Base-by-base conservation (phyloP, 2,113 vertebrate genomes). In the Microtus richardsoni region DNA sequence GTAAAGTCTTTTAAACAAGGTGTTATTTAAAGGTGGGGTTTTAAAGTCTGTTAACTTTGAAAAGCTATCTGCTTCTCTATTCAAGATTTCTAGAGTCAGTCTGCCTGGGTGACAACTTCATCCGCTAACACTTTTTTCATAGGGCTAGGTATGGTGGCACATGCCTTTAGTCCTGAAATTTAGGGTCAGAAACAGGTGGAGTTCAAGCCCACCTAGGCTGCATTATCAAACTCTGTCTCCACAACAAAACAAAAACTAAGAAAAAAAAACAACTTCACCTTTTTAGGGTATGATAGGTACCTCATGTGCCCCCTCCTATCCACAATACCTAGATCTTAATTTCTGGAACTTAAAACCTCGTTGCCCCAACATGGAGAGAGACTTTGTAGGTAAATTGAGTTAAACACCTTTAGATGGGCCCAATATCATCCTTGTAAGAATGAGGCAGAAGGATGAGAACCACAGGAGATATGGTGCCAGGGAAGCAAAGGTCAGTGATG, bases 1-100 rank as follows among this genome's bases (percentile, higher is more conserved):
- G 41, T 49, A 19, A 11, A 47, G 39, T 86, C 30, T 92, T 93
- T 80, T 54, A 97, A 96, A n/a, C 11, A 93, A 89, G 52, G 7
- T 24, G 26, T 91, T 28, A 60, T 62, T 84, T 93, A 89, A 93
- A 95, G 36, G 33, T 88, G 30, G 11, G 12, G 75, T 82, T 93
- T 74, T 44, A 47, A 28, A 77, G 96, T 71, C 71, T 73, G 1
- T 88, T 77, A 6, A n/a, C 21, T 88, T 92, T 88, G 95, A 47
- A 91, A 92, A 70, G 0, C 71, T 75, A 0, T 88, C 19, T 75
- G 73, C 39, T 74, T 41, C 39, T 58, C 30, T 74, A 89, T 5
- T 92, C 64, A 36, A 6, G 26, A 33, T 26, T n/a, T 88, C n/a
- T 70, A 5, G 47, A 87, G n/a, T 88, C 74, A 80, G 7, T 52